Evolutionary conservation across 2,113 vertebrate species (phyloP).

Genomic region (Cacatua alba): DNA sequence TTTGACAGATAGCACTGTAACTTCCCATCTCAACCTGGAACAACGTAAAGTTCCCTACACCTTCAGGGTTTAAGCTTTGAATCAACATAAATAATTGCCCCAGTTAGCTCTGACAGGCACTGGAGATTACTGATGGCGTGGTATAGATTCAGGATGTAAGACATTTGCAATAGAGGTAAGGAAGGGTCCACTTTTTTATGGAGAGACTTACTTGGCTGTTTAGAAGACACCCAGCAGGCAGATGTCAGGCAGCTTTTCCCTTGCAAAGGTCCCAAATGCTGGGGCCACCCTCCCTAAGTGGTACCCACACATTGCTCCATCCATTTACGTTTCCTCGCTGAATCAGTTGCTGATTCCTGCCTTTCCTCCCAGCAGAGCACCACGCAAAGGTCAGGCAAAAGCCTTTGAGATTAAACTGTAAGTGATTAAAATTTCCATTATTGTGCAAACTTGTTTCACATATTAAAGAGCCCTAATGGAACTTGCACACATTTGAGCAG

Average conservation of each 20-base stretch:
- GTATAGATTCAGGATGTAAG: background rate
- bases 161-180: background rate
- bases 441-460: conserved; percentile 62
- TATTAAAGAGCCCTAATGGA: conserved; percentile 54
- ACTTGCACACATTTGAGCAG: conserved; percentile 48
- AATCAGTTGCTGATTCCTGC: background rate
- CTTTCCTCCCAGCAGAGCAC: background rate
- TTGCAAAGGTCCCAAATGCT: background rate
- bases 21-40: background rate
- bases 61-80: background rate
- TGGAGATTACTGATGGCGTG: background rate
- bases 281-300: background rate
- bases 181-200: background rate
- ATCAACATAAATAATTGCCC: background rate
- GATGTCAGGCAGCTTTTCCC: background rate
- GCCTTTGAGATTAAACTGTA: conserved; percentile 60
- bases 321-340: background rate
- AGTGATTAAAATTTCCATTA: conserved; percentile 72
- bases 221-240: background rate
- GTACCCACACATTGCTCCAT: background rate
- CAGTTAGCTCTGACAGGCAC: background rate
- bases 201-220: background rate
- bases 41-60: background rate
- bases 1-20: background rate
- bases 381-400: conserved; percentile 44